A percentile compares a stretch with the other conserved stretches of the same genome.
phyloP scores from a whole-genome alignment of 2,797 vertebrate genomes.

The Kryptolebias ocellatus region DNA sequence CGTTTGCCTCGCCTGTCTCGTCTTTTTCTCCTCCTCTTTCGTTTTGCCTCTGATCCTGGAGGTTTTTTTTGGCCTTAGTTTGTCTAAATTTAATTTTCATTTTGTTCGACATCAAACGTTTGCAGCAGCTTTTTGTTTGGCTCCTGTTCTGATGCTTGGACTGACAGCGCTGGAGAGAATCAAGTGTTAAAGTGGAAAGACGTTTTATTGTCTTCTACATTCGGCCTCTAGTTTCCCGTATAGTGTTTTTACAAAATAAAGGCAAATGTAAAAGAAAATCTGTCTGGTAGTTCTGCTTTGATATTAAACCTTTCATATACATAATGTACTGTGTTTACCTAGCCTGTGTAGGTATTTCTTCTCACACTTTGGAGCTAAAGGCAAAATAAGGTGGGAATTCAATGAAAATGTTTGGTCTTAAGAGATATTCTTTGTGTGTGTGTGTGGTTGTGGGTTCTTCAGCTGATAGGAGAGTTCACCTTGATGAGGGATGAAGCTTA shows the following conservation, averaged over 20 bases:
- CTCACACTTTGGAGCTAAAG: neutral
- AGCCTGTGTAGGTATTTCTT: neutral
- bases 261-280: neutral
- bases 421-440: neutral
- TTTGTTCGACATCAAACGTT: neutral
- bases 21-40: neutral
- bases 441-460: conserved; percentile 36
- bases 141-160: neutral
- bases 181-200: neutral
- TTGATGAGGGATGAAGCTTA: conserved; percentile 94
- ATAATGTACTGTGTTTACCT: conserved; percentile 5
- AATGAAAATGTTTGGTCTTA: neutral
- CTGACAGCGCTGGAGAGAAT: neutral
- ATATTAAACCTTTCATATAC: conserved; percentile 12
- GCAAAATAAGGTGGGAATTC: neutral
- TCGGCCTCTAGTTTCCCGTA: neutral
- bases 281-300: conserved; percentile 9
- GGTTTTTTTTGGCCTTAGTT: neutral
- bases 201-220: neutral
- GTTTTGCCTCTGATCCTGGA: neutral
- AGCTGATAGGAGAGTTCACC: conserved; percentile 89
- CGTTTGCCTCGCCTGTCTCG: neutral
- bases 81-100: neutral
- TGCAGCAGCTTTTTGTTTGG: neutral
- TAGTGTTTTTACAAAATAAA: neutral